Evolutionary conservation across 64 coral and sea anemone genomes (phyloP), one percentile per base, ranked within the genome.

Genomic region (Montipora foliosa): DNA sequence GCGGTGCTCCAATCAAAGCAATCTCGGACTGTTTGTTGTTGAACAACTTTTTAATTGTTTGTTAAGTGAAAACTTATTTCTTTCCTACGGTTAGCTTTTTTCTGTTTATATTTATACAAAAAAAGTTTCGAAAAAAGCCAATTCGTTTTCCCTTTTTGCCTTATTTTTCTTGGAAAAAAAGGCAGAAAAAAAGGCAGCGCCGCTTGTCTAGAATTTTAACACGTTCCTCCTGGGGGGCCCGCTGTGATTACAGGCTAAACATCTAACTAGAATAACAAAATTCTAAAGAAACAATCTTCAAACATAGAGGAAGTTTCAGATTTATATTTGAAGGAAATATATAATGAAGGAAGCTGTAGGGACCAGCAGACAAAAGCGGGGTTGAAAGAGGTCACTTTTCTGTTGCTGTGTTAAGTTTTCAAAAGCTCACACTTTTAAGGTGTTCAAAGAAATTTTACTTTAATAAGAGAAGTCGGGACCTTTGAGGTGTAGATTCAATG

Each of bases 121-220:
- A 10, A 16, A 0, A 44, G 48, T 5, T 46, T 15, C 25, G 61
- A 61, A 25, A 44, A 20, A 44, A 24, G 24, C 3, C 37, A 82
- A n/a, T 68, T 84, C 45, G 3, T 76, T 67, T 67, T 45, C 4
- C 44, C 46, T 16, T 49, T 78, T 78, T n/a, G 46, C 14, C 20
- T 71, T 48, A 29, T 47, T 86, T 86, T 86, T 12, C 48, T 49
- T 71, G 66, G 9, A 20, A 68, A 71, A 64, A 86, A 71, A 71
- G 17, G 66, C 5, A 86, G 9, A 48, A 68, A 71, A 64, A 86
- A 71, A 71, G 17, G 66, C 5, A 86, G 82, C 82, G 82, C 82
- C 82, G 68, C 19, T 86, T 50, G 82, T 86, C 82, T 86, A 68
- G 62, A 10, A 20, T 16, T 46, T 17, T 21, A 44, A 68, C 45